These are phyloP conservation scores for Poecile montanus DNA, from an alignment of 2,797 vertebrate genomes.

Conservation along the genomic window DNA sequence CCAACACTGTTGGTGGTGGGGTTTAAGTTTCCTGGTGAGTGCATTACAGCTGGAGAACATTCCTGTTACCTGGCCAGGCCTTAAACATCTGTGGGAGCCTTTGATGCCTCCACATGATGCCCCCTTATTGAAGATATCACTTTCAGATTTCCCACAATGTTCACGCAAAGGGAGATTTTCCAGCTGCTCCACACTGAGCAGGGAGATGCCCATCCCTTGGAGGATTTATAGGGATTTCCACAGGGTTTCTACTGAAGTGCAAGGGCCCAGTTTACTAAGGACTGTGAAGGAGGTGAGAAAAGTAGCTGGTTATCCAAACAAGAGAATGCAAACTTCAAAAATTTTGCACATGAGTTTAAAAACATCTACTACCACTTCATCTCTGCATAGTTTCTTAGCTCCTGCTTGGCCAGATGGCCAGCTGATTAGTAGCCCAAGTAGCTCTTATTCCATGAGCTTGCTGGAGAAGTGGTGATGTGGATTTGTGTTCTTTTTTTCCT, in stretches of 20 bases:
- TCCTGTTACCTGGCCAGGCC: neutral
- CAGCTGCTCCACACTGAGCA: neutral
- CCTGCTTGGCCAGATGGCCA: neutral
- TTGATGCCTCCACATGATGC: neutral
- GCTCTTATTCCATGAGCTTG: neutral
- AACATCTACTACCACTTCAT: neutral
- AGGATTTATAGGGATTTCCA: neutral
- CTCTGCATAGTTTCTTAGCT: neutral
- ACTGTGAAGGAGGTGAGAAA: neutral
- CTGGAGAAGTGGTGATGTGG: neutral
- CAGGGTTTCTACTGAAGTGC: neutral
- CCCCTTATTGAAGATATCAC: neutral
- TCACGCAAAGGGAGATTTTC: neutral
- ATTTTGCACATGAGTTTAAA: neutral
- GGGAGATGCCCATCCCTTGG: neutral
- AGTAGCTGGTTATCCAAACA: neutral
- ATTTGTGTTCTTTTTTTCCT: neutral
- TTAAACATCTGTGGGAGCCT: neutral
- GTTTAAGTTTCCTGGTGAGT: neutral
- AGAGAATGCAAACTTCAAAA: neutral
- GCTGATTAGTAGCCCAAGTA: neutral
- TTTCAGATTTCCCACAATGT: neutral
- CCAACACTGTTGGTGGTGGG: rapidly evolving
- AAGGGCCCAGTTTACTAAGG: neutral
- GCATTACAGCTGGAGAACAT: neutral